Conservation (phyloP, 2,888 invertebrate species). For the Andrena fulva region DNA sequence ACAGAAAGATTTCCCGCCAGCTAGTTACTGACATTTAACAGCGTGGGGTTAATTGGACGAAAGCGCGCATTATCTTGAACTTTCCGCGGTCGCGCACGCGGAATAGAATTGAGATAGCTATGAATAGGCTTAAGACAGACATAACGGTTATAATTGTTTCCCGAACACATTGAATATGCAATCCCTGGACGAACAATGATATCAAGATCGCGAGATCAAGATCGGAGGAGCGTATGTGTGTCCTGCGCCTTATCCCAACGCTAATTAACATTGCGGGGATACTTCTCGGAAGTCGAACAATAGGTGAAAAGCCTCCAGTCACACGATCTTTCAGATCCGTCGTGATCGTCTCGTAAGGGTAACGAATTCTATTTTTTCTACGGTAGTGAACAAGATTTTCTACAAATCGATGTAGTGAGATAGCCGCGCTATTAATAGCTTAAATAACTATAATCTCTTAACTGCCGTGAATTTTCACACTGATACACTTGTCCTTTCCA, state of each 20-base stretch:
- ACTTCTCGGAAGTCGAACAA: conserved; percentile 38
- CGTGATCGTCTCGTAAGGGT: background rate
- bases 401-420: background rate
- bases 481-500: no score
- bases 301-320: conserved; percentile 31
- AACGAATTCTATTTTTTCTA: conserved; percentile 2
- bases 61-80: conserved; percentile 20
- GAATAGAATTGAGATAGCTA: conserved; percentile 39
- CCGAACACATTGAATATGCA: conserved; percentile 47
- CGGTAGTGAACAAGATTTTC: background rate
- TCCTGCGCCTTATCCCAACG: conserved; percentile 17
- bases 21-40: conserved; percentile 37
- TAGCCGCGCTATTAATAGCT: background rate
- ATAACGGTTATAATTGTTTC: conserved; percentile 53
- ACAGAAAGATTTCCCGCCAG: background rate
- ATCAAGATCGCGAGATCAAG: conserved; percentile 46
- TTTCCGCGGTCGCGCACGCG: conserved; percentile 36
- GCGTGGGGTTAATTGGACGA: conserved; percentile 32
- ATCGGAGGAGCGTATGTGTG: conserved; percentile 24
- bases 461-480: no score
- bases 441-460: background rate
- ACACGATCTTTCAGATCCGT: conserved; percentile 34
- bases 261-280: conserved; percentile 53
- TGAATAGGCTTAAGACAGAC: conserved; percentile 31
- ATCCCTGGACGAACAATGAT: conserved; percentile 47